Evolutionary conservation across 1,140 invertebrate genomes (phyloP).

Genomic region (Sarcophaga peregrina): DNA sequence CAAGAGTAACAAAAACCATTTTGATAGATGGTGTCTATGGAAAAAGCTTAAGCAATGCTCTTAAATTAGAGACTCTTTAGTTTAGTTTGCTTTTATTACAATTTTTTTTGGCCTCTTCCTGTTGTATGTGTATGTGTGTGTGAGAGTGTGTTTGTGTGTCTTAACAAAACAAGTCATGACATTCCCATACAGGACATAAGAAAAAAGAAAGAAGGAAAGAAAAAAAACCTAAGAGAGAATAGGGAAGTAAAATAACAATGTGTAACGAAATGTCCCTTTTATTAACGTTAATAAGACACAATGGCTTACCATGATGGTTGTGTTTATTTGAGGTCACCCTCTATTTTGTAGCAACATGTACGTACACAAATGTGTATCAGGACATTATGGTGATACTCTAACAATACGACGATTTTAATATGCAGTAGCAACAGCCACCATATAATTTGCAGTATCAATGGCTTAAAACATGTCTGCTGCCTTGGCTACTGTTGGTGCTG

Average conservation of each 20-base stretch:
- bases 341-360: background rate
- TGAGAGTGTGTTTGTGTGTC: no score
- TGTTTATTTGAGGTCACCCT: constrained; percentile 41
- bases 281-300: constrained; percentile 39
- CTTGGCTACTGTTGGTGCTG: background rate
- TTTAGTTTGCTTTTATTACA: background rate
- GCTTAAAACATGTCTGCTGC: constrained; percentile 33
- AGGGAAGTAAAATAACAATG: background rate
- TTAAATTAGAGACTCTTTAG: constrained; percentile 26
- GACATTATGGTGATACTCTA: background rate
- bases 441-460: constrained; percentile 40
- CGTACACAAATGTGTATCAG: background rate
- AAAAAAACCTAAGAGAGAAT: background rate
- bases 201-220: background rate
- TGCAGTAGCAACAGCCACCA: constrained; percentile 2
- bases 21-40: constrained; percentile 33
- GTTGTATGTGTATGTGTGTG: no score
- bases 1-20: constrained; percentile 34
- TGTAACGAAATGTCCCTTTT: constrained; percentile 19
- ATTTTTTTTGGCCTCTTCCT: background rate
- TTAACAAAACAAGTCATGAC: background rate
- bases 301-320: constrained; percentile 40
- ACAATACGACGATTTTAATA: background rate
- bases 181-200: background rate
- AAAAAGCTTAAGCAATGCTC: background rate